These are phyloP conservation scores for Pararge aegeria DNA, from an alignment of 1,140 invertebrate species.

Conservation along the genomic window DNA sequence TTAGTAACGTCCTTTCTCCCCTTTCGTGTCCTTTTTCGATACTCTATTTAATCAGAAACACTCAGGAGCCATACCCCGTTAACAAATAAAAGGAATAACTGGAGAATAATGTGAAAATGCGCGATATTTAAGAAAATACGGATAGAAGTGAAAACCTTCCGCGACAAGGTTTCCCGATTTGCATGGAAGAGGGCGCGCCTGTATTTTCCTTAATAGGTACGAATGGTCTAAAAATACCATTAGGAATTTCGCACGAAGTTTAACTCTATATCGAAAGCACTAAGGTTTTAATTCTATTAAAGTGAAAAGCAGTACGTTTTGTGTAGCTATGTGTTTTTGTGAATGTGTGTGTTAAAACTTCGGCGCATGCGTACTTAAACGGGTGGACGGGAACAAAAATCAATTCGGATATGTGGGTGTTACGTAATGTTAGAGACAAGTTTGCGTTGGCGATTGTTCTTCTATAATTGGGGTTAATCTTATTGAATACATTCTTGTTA, in stretches of 20 bases:
- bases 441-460: slow-evolving; percentile 48
- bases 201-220: slow-evolving; percentile 61
- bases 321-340: slow-evolving; percentile 25
- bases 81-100: slow-evolving; percentile 7
- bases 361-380: slow-evolving; percentile 57
- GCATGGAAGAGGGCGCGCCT: slow-evolving; percentile 73
- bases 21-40: neutral
- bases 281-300: slow-evolving; percentile 25
- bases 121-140: slow-evolving; percentile 59
- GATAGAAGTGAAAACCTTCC: slow-evolving; percentile 65
- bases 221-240: slow-evolving; percentile 77
- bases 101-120: slow-evolving; percentile 37
- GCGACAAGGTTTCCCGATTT: slow-evolving; percentile 62
- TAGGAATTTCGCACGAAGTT: slow-evolving; percentile 16
- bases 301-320: slow-evolving; percentile 16
- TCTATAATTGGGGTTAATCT: slow-evolving; percentile 56
- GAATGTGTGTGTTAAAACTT: slow-evolving; percentile 27
- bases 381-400: slow-evolving; percentile 64
- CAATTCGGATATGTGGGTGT: slow-evolving; percentile 71
- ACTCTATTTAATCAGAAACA: neutral
- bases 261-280: slow-evolving; percentile 13
- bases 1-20: slow-evolving; percentile 43
- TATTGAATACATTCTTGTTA: slow-evolving; percentile 22
- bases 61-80: slow-evolving; percentile 4
- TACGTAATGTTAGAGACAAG: slow-evolving; percentile 66